Base-by-base conservation (phyloP, 2,113 vertebrate species). In the Gasterosteus nipponicus region DNA sequence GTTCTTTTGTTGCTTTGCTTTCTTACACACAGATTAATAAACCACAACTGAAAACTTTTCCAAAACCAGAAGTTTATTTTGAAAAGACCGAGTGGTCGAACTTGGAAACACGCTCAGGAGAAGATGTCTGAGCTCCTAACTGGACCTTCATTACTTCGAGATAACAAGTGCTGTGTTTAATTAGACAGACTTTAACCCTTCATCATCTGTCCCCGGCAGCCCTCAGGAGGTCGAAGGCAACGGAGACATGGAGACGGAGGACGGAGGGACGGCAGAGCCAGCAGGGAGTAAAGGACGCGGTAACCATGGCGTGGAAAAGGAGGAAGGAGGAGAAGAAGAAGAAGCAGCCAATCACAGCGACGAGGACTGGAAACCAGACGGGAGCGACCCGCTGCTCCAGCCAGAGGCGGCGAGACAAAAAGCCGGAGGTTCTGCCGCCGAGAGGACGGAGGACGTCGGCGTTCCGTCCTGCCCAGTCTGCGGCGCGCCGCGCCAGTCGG, bases 381-480 rank as follows among this genome's bases (percentile, higher is more conserved):
- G 4, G 35, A 57, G 44, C 0, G 39, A 51, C 58, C 35, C 59
- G 2, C 46, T 71, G 16, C 7, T 44, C 31, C 46, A 16, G 16
- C 10, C 7, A 0, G 62, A 39, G 61, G 9, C 7, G n/a, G 75
- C 75, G 46, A 77, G 53, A 65, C 33, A 8, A 5, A 46, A 64
- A 54, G 5, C 0, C 0, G 62, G 46, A 29, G 10, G 10, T 11
- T 19, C 0, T 16, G 53, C 6, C 2, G 4, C 35, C 0, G 18
- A 70, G 11, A 18, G 64, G 46, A 29, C n/a, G 3, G 38, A 78
- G 7, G 18, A 33, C 16, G 9, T 0, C 0, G 39, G 12, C 14
- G n/a, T 0, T 18, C 19, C 71, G 1, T 10, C 19, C 10, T 88
- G 88, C 16, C 62, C 22, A 22, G 71, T 85, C 12, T 87, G 84